Evolutionary conservation across 2,888 invertebrate species (phyloP).

Genomic region (Formica aserva): DNA sequence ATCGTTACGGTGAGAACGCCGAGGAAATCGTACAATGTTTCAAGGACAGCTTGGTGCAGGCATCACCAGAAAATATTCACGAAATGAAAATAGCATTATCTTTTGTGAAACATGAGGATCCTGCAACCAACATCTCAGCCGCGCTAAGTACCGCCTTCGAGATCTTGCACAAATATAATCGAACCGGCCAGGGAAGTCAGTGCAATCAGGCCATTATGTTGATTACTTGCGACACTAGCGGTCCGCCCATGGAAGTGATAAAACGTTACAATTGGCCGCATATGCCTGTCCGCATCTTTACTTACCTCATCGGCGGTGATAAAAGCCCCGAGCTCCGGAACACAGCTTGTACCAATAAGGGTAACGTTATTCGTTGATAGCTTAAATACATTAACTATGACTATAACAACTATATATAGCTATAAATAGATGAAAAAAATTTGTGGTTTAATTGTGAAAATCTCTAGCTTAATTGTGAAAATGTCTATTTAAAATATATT

Average conservation of each 20-base stretch:
- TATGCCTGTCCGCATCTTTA: conserved; percentile 97
- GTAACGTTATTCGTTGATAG: conserved; percentile 86
- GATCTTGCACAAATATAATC: conserved; percentile 95
- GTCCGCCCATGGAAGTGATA: conserved; percentile 89
- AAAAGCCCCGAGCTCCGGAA: conserved; percentile 94
- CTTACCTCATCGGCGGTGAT: conserved; percentile 97
- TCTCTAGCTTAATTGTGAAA: no score
- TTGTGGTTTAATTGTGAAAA: not conserved
- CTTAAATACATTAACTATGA: not conserved
- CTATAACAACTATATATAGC: not conserved
- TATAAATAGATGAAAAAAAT: not conserved
- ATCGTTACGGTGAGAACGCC: conserved; percentile 94
- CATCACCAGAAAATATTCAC: conserved; percentile 93
- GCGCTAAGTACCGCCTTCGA: conserved; percentile 97
- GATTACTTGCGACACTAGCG: conserved; percentile 96
- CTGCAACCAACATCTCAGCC: conserved; percentile 94
- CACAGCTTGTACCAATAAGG: conserved; percentile 99
- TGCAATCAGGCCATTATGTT: conserved; percentile 99
- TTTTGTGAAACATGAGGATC: conserved; percentile 91
- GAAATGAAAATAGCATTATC: conserved; percentile 93
- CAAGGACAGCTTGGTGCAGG: conserved; percentile 95
- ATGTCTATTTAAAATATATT: no score
- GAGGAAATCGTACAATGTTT: conserved; percentile 96
- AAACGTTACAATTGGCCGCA: conserved; percentile 96
- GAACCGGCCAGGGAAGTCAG: conserved; percentile 94